Evolutionary conservation across 2,888 invertebrate genomes (phyloP), one percentile per base, ranked within the genome.

Genomic region (Eurytoma californica): DNA sequence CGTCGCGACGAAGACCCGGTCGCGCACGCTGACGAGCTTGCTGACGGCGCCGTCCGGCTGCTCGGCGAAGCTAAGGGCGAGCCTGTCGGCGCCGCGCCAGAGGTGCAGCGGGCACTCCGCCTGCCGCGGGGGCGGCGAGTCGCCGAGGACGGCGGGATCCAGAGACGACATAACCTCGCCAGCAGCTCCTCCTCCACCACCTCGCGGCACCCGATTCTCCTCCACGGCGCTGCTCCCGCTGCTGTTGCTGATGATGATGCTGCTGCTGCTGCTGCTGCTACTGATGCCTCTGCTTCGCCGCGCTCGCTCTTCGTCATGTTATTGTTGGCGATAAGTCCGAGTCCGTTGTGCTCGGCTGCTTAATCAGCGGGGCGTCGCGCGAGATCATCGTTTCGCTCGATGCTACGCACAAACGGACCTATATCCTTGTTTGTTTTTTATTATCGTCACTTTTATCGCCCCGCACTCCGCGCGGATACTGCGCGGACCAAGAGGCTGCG

Each of bases 1-100:
- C 16, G 92, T 92, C 80, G 90, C 86, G 72, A 92, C 82, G 85
- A 91, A 92, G 79, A 92, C 83, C 80, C 90, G 88, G 83, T 91
- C 90, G 57, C 90, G 88, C 57, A 92, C 88, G 82, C 89, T 90
- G 82, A 90, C 90, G 79, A 92, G 84, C 86, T 91, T 92, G 77
- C 87, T 87, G 53, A 92, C 86, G 75, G 87, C 85, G 80, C 86
- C 87, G 80, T 86, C 87, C n/a, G 85, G 83, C 51, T 85, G 84
- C 75, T 89, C 89, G 20, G 82, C 84, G 72, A 88, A 88, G 47
- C 82, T 84, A 61, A 87, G 84, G n/a, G 80, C 83, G 58, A 90
- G 80, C 83, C 84, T 86, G 75, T 90, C 88, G 80, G 84, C 85
- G 69, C 89, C 88, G 58, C 83, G 85, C 90, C 90, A 90, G 77